Evolutionary conservation across 2,797 vertebrate genomes (phyloP), one percentile per base, ranked within the genome.

Genomic region (Gallinago solitaria): DNA sequence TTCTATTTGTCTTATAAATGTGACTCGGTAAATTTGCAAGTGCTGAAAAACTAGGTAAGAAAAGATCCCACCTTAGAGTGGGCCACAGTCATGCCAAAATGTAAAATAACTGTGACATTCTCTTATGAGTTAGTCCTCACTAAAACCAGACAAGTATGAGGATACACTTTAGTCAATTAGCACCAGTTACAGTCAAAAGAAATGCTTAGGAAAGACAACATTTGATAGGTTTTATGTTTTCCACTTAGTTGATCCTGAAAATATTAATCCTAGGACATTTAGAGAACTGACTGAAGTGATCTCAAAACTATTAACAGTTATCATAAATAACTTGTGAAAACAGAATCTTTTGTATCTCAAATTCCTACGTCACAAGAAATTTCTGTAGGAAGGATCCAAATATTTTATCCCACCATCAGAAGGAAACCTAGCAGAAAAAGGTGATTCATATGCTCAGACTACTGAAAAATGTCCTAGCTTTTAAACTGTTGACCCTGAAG

Each of bases 351-450:
- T 59, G 13, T 24, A 71, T n/a, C 17, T 61, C 19, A 68, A 9
- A 56, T 56, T 14, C 50, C 45, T 68, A 0, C 37, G 28, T 25
- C 11, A 51, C 0, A 0, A 60, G 15, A 59, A 6, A 23, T 68
- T 71, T 75, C 12, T 35, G 1, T 54, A 18, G 64, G 24, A 64
- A 77, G 4, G 11, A 39, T 11, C 14, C 4, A 57, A 83, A 33
- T 17, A 16, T 70, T 77, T 67, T 51, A 9, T 7, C 10, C 9
- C 6, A 39, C 11, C 3, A 6, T 53, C 13, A 50, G 27, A 81
- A 83, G 5, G 24, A 90, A 83, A 35, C 7, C 13, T 18, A 61
- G 18, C 50, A 78, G 33, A 71, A 68, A 23, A 61, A 6, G 9
- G 3, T 9, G 11, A 28, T 50, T 33, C 4, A 0, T 11, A 59